These are phyloP conservation scores for Drosophila insularis DNA, from an alignment of 1,140 invertebrate genomes.

Conservation along the genomic window DNA sequence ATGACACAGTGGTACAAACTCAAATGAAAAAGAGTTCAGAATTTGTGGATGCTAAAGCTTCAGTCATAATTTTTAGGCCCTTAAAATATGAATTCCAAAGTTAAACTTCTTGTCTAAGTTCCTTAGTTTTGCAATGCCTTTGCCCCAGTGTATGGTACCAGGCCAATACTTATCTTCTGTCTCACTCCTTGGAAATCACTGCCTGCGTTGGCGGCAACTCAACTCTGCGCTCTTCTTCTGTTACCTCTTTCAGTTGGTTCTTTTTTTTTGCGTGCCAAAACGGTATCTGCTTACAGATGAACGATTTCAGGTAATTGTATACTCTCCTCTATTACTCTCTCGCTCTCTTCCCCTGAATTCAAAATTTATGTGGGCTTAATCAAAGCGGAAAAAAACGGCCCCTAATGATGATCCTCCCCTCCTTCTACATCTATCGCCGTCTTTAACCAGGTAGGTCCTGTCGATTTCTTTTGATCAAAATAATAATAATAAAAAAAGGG, in stretches of 20 bases:
- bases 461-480: slow-evolving; percentile 41
- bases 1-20: slow-evolving; percentile 26
- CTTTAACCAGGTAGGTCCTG: slow-evolving; percentile 58
- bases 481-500: neutral
- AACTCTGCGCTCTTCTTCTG: slow-evolving; percentile 16
- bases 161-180: neutral
- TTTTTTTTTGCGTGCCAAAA: slow-evolving; percentile 38
- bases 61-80: no score
- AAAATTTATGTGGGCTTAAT: slow-evolving; percentile 61
- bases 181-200: neutral
- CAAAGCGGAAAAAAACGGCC: slow-evolving; percentile 22
- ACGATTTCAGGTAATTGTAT: slow-evolving; percentile 68
- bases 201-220: slow-evolving; percentile 33
- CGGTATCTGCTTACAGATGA: slow-evolving; percentile 76
- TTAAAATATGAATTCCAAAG: no score
- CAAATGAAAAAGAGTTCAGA: no score
- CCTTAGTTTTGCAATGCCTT: no score
- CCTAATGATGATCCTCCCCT: neutral
- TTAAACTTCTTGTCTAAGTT: no score
- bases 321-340: slow-evolving; percentile 27
- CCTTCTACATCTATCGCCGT: neutral
- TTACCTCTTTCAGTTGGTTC: slow-evolving; percentile 9
- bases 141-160: slow-evolving; percentile 9
- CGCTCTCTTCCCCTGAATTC: slow-evolving; percentile 12
- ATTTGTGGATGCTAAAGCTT: no score